Evolutionary conservation across 1,140 invertebrate genomes (phyloP).

Genomic region (Sitobion miscanthi): DNA sequence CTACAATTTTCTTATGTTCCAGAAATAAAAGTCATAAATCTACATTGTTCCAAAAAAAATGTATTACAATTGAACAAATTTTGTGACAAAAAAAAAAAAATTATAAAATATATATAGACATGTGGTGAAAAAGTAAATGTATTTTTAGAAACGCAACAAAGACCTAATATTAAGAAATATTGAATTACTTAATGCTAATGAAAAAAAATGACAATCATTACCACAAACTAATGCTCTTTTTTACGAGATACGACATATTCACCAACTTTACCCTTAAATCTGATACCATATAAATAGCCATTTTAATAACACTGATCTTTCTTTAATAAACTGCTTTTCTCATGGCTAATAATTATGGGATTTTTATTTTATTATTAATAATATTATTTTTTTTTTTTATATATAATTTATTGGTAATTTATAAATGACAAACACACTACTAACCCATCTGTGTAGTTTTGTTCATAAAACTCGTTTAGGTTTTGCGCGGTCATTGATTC

Average conservation of each 20-base stretch:
- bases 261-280: constrained; percentile 32
- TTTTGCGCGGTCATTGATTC: constrained; percentile 24
- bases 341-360: constrained; percentile 37
- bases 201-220: constrained; percentile 41
- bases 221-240: constrained; percentile 26
- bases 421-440: constrained; percentile 47
- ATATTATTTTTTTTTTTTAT: background rate
- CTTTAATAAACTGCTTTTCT: constrained; percentile 27
- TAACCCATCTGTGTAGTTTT: constrained; percentile 40
- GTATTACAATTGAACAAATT: background rate
- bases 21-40: background rate
- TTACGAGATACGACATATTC: constrained; percentile 31
- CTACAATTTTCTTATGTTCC: background rate
- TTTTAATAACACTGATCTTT: constrained; percentile 35
- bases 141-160: constrained; percentile 30
- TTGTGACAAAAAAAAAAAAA: background rate
- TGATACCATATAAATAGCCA: constrained; percentile 48
- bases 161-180: constrained; percentile 35
- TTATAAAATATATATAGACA: constrained; percentile 15
- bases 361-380: constrained; percentile 24
- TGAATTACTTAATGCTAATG: constrained; percentile 49
- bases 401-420: constrained; percentile 40
- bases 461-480: constrained; percentile 32
- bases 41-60: background rate
- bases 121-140: constrained; percentile 31